Base-by-base conservation (phyloP, 2,888 invertebrate genomes). In the Sicus ferrugineus region DNA sequence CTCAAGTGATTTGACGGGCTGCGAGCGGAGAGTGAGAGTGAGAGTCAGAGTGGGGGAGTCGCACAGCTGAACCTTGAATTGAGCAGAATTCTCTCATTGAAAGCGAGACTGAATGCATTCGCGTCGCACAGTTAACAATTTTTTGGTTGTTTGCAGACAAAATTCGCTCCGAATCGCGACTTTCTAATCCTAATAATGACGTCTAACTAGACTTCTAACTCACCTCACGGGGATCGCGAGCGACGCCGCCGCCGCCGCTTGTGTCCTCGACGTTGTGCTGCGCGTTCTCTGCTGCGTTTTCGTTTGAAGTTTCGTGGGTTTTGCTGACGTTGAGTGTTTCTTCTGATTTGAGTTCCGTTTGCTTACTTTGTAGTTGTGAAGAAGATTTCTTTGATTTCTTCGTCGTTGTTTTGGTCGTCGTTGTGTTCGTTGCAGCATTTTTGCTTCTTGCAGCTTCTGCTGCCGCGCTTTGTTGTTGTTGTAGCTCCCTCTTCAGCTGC, bases 401-500 rank as follows among this genome's bases (percentile, higher is more conserved):
- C 34, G 71, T 75, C 69, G 75, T 73, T 46, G 74, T 74, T 81
- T 80, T 77, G 77, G 79, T 81, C 79, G 79, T 79, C 79, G 79
- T 81, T 79, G 77, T 77, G 74, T 77, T 80, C 74, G 77, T 77
- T 78, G 78, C 76, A n/a, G n/a, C n/a, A 76, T 78, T 80, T 78
- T 77, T 81, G 79, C 79, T 78, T 67, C 78, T 80, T 70, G 72
- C 73, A 46, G 54, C 70, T 64, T 56, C 62, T 42, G 73, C 66
- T 64, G 71, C 66, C 73, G 76, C 74, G 77, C 73, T 79, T 78
- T 84, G 84, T 76, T 83, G 77, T 75, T 77, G 77, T 78, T 81
- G 80, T 77, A 83, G 78, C 76, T 84, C 85, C 77, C 83, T 85
- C 74, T 79, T 85, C 66, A 85, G 77, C 84, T 89, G 89, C 84